These are phyloP conservation scores for Buteo buteo DNA, from an alignment of 2,113 vertebrate genomes.

Conservation along the genomic window DNA sequence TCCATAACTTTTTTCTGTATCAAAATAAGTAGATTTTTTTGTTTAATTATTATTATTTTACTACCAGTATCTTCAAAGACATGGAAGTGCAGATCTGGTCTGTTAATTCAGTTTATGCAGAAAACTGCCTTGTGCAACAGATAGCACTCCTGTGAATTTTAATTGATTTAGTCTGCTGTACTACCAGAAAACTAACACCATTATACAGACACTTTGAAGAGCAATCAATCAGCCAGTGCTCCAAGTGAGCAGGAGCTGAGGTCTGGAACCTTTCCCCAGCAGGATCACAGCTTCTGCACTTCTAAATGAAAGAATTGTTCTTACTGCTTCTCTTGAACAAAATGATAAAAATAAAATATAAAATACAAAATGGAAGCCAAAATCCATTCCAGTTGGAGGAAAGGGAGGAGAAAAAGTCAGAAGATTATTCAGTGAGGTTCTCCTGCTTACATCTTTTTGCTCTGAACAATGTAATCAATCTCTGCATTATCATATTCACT, in stretches of 20 bases:
- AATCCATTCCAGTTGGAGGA: neutral
- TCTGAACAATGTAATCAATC: conserved; percentile 14
- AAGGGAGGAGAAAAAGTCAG: neutral
- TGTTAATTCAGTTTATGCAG: neutral
- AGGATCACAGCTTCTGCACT: neutral
- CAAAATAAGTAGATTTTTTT: neutral
- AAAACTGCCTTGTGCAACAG: neutral
- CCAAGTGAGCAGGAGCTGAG: neutral
- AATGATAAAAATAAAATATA: neutral
- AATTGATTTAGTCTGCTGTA: conserved; percentile 26
- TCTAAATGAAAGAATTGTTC: neutral
- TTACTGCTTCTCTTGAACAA: neutral
- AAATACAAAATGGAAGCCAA: neutral
- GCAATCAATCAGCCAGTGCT: conserved; percentile 10
- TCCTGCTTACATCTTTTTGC: neutral
- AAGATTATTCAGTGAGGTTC: neutral
- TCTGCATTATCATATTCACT: conserved; percentile 19
- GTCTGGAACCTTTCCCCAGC: neutral
- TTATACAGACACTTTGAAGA: neutral
- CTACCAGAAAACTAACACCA: neutral
- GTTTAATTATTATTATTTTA: neutral
- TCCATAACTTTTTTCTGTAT: neutral
- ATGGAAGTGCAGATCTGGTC: neutral
- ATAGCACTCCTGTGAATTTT: conserved; percentile 31
- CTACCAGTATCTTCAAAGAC: neutral